Percentiles rank a stretch among this genome's conserved stretches.
phyloP scores from a whole-genome alignment of 2,888 invertebrate genomes.

The Malthinus seriepunctatus region DNA sequence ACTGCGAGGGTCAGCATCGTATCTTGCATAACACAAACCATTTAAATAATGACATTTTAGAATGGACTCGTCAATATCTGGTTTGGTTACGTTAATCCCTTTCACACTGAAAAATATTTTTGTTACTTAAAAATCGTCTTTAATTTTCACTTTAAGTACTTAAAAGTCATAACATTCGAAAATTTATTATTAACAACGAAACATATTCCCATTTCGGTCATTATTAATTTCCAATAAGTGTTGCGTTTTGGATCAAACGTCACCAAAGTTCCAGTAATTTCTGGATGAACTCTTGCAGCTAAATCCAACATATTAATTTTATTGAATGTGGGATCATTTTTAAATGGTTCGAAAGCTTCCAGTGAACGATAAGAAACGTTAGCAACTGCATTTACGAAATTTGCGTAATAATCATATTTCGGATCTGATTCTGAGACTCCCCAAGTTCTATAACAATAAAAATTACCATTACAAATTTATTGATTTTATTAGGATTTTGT shows the following conservation, averaged over 20 bases:
- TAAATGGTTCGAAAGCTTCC: conserved; percentile 49
- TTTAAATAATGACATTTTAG: conserved; percentile 54
- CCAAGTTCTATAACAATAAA: conserved; percentile 51
- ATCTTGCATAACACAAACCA: conserved; percentile 55
- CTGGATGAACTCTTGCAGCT: conserved; percentile 57
- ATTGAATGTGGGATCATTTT: conserved; percentile 52
- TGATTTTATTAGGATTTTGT: no score
- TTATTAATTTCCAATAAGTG: conserved; percentile 57
- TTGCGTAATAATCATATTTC: conserved; percentile 55
- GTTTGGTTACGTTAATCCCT: conserved; percentile 17
- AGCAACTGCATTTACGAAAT: conserved; percentile 55
- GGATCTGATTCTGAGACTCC: conserved; percentile 50
- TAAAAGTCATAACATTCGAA: conserved; percentile 54
- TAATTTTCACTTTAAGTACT: conserved; percentile 45
- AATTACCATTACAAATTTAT: no score
- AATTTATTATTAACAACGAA: conserved; percentile 66
- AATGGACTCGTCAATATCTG: conserved; percentile 16
- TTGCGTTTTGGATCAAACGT: conserved; percentile 53
- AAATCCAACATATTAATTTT: conserved; percentile 55
- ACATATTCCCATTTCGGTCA: conserved; percentile 70
- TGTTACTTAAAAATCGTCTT: not conserved
- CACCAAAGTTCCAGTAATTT: conserved; percentile 53
- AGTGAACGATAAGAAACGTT: conserved; percentile 56
- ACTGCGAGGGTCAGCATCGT: conserved; percentile 51
- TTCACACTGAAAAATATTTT: conserved; percentile 13